Evolutionary conservation across 2,113 vertebrate species (phyloP).

Genomic region (Xiphias gladius): DNA sequence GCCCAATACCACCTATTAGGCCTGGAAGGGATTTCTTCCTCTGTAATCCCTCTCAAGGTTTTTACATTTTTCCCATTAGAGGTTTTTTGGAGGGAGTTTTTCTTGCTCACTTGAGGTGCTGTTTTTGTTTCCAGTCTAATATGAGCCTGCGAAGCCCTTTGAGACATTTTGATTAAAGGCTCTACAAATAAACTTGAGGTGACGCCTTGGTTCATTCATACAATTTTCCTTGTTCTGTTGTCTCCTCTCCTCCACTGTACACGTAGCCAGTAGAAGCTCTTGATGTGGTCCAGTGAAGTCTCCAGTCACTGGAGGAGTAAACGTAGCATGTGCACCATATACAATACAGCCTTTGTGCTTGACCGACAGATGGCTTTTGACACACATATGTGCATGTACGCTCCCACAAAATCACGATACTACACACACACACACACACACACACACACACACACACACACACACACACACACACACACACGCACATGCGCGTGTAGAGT

Average conservation of each 20-base stretch:
- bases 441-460: neutral
- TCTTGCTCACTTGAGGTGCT: constrained; percentile 18
- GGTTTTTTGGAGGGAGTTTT: neutral
- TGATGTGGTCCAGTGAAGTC: constrained; percentile 41
- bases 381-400: neutral
- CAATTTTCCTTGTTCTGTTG: constrained; percentile 8
- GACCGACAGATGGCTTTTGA: constrained; percentile 60
- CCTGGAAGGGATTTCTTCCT: constrained; percentile 26
- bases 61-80: neutral
- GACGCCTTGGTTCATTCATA: constrained; percentile 11
- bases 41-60: neutral
- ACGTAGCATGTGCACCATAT: constrained; percentile 32
- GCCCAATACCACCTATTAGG: constrained; percentile 8
- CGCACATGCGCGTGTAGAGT: neutral
- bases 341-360: constrained; percentile 66
- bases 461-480: neutral
- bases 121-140: constrained; percentile 42
- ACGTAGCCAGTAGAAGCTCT: neutral
- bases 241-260: neutral
- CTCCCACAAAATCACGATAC: neutral
- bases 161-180: constrained; percentile 37
- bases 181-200: constrained; percentile 32
- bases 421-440: neutral
- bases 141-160: constrained; percentile 13
- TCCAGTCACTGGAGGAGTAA: constrained; percentile 28